phyloP scores from a whole-genome alignment of 2,113 vertebrate genomes.

The Bubo scandiacus region DNA sequence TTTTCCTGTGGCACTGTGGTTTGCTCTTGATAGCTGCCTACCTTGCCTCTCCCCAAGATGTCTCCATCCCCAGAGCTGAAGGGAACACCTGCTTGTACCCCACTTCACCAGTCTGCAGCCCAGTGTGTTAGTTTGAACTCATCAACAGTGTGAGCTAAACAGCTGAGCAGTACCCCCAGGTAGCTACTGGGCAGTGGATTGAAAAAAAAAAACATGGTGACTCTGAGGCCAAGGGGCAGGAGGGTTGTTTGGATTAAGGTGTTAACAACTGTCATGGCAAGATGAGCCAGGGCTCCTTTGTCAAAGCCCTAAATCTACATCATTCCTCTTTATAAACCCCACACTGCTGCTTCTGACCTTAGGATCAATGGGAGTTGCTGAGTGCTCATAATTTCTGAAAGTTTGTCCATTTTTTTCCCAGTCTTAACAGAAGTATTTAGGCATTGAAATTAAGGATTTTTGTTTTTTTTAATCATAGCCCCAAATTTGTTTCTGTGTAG shows the following conservation, averaged over 20 bases:
- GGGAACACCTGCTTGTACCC: fast-evolving
- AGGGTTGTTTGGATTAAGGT: neutral
- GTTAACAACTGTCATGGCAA: neutral
- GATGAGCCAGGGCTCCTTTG: neutral
- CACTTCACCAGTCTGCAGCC: neutral
- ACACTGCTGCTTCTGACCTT: neutral
- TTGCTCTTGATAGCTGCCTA: neutral
- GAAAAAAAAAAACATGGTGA: neutral
- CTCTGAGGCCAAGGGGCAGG: neutral
- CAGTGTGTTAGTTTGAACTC: fast-evolving
- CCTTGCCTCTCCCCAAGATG: neutral
- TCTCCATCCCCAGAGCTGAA: neutral
- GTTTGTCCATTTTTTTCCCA: neutral
- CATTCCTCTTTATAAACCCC: neutral
- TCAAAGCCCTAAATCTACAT: neutral
- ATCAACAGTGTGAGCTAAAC: fast-evolving
- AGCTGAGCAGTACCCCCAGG: neutral
- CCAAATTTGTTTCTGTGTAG: neutral
- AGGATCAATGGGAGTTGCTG: neutral
- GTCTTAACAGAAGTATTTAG: neutral
- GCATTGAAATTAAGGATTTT: neutral
- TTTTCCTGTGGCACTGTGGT: neutral
- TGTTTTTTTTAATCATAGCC: neutral
- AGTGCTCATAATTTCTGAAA: neutral
- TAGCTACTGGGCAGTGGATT: neutral